Evolutionary conservation across 1,140 invertebrate species (phyloP), one percentile per base, ranked within the genome.

Genomic region (Drosophila truncata): DNA sequence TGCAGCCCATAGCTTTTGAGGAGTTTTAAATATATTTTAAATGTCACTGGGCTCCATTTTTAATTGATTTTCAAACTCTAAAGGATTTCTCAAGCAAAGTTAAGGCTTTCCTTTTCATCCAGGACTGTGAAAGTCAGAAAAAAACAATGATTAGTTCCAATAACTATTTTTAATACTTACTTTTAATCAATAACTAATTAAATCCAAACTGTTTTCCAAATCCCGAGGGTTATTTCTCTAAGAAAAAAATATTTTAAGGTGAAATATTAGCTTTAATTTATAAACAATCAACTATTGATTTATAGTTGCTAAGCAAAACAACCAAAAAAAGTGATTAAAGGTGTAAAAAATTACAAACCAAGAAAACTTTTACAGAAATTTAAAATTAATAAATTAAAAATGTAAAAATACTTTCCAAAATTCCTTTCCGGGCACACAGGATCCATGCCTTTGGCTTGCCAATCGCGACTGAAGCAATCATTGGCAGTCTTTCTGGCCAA

Each of bases 401-500:
- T 23, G 13, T 20, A 4, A 2, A 0, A 33, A 35, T 25, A 54
- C 20, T 35, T 54, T 23, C 31, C 49, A 14, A 33, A 33, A 33
- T 9, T 14, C 46, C 23, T 27, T 14, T 7, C 47, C 66, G 5
- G 29, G 20, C 35, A 29, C 13, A 66, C 23, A 25, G 16, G 31
- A 44, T 70, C 18, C 63, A 8, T 37, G 18, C 63, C 62, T 29
- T 35, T 35, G 62, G 66, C 63, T 67, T 67, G 62, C 66, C 23
- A 70, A 67, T 70, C 20, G 37, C 47, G 61, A 70, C 66, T 70
- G 66, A 70, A 35, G 27, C 13, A 20, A 27, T 47, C 58, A 33
- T 8, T 42, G 63, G 27, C 20, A 2, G 44, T 4, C 14, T 2
- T 25, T 23, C 23, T 67, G 59, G 44, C 65, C 64, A 70, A 35